phyloP scores from a whole-genome alignment of 1,140 invertebrate species.

The Sipha flava region DNA sequence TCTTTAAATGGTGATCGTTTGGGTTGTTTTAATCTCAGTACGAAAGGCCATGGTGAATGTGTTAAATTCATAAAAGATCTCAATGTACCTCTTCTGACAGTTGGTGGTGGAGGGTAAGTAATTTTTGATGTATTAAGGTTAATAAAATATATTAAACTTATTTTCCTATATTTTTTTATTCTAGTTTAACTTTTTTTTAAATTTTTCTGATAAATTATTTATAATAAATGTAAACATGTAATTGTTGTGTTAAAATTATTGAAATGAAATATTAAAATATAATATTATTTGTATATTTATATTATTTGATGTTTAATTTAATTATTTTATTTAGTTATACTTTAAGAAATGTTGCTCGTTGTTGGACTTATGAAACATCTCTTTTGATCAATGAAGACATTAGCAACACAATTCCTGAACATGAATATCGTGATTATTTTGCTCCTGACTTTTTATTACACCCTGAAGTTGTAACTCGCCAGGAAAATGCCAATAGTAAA shows the following conservation, averaged over 20 bases:
- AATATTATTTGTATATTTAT: background rate
- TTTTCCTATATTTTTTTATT: background rate
- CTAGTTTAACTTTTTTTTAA: too few species aligned
- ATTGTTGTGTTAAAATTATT: background rate
- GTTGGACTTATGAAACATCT: constrained; percentile 99
- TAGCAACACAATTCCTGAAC: constrained; percentile 84
- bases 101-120: constrained; percentile 81
- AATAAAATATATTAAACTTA: background rate
- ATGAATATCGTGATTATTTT: constrained; percentile 92
- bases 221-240: background rate
- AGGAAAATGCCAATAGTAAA: constrained; percentile 87
- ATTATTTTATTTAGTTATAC: constrained; percentile 57
- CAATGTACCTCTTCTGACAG: constrained; percentile 85
- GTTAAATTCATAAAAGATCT: constrained; percentile 92
- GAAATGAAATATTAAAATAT: background rate
- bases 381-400: constrained; percentile 84
- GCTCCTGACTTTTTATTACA: constrained; percentile 89
- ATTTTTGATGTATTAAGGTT: background rate
- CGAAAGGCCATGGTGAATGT: constrained; percentile 90
- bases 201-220: background rate
- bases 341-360: constrained; percentile 91
- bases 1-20: constrained; percentile 87
- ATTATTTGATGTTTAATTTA: background rate
- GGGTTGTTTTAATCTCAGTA: constrained; percentile 83
- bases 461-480: constrained; percentile 72